Base-by-base conservation (phyloP, 2,113 vertebrate genomes). In the Orycteropus afer region DNA sequence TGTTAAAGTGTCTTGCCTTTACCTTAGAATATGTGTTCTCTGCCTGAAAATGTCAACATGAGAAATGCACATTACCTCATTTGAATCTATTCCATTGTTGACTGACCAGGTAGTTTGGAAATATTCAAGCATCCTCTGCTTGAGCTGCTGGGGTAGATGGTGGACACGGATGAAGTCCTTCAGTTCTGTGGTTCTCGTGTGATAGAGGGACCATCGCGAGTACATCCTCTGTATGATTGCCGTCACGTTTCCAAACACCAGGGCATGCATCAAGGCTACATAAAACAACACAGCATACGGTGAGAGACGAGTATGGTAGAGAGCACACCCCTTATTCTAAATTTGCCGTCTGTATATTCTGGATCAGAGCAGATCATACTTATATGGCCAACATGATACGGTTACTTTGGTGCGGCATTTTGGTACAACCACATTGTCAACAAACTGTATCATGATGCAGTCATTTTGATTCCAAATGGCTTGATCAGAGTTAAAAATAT, bases 181-280 rank as follows among this genome's bases (percentile, higher is more conserved):
- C 85, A 99, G 97, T 97, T 99, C 99, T 98, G 99, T 99, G 93
- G 99, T 99, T 98, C 99, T 99, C 49, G 99, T 99, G 98, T 99
- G 99, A 98, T 99, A 99, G 91, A 99, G 99, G 37, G 99, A 99
- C 99, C 99, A 99, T 86, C 99, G 99, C 14, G 99, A 99, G 97
- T 99, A 99, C 99, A 99, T 99, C 97, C 99, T 98, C 97, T 99
- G 99, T 97, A 99, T 99, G 95, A 99, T 99, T 59, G 99, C 99
- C 3, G 99, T 99, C 98, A 99, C 99, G 1, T 99, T 99, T 61
- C 99, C 99, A 93, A 99, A 99, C 93, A 99, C 99, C 98, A 99
- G 97, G 73, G 99, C 99, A 1, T 99, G 99, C 99, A 99, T 99
- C 98, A 99, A 97, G 59, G 99, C 99, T 99, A 94, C 63, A 63